phyloP scores from a whole-genome alignment of 1,140 invertebrate genomes.

The Rhizoglyphus robini region DNA sequence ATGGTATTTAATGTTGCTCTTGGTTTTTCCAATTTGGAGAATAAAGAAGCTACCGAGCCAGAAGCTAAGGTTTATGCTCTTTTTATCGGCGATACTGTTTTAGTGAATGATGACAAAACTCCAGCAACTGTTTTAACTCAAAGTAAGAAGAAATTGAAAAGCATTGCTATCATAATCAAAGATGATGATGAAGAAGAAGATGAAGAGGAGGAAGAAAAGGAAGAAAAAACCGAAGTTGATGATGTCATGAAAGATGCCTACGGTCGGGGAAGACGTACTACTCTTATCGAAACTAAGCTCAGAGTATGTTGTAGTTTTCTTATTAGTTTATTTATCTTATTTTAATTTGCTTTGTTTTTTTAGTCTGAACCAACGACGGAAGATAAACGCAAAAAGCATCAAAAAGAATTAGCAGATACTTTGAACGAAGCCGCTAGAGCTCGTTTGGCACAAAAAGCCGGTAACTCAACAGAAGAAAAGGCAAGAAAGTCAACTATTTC shows the following conservation, averaged over 20 bases:
- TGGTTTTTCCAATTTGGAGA: constrained; percentile 73
- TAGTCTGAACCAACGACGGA: constrained; percentile 80
- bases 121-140: constrained; percentile 74
- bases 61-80: constrained; percentile 81
- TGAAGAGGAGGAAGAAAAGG: constrained; percentile 51
- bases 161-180: constrained; percentile 89
- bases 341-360: constrained; percentile 11
- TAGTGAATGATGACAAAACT: constrained; percentile 73
- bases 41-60: constrained; percentile 60
- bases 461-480: constrained; percentile 62
- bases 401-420: constrained; percentile 77
- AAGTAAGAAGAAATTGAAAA: constrained; percentile 84
- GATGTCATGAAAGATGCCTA: constrained; percentile 40
- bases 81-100: constrained; percentile 90
- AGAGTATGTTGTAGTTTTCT: constrained; percentile 42
- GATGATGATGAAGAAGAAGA: constrained; percentile 55
- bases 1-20: constrained; percentile 96
- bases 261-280: constrained; percentile 62
- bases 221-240: constrained; percentile 55
- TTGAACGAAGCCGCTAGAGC: constrained; percentile 85
- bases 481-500: constrained; percentile 86
- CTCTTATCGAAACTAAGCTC: constrained; percentile 86
- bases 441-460: constrained; percentile 66
- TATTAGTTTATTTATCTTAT: constrained; percentile 2
- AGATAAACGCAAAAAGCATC: constrained; percentile 91